Conservation (phyloP, 2,888 invertebrate genomes). For the Chalcis sispes region DNA sequence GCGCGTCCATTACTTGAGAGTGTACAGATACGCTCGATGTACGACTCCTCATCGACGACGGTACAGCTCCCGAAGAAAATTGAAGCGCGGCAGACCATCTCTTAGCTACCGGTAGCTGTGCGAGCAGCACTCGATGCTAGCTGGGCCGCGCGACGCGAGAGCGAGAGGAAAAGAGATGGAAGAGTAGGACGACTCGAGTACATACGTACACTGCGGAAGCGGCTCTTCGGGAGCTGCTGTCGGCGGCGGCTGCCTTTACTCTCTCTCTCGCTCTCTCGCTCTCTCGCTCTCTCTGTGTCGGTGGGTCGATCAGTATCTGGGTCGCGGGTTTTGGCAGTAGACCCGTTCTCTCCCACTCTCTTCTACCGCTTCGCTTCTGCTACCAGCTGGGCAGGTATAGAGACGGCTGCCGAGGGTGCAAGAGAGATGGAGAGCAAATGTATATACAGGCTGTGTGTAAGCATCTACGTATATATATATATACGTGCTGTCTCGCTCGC, state of each 20-base stretch:
- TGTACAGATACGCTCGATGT: too few relatives aligned
- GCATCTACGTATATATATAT: constrained; percentile 4
- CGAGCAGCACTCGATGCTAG: too few relatives aligned
- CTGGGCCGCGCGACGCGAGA: not conserved
- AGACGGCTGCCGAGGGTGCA: not conserved
- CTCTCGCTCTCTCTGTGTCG: constrained; percentile 63
- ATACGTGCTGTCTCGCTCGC: constrained; percentile 16
- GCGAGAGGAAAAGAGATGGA: not conserved
- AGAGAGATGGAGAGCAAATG: not conserved
- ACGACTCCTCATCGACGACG: too few relatives aligned
- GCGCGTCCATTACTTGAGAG: too few relatives aligned
- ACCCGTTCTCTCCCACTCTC: constrained; percentile 41
- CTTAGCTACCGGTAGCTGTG: too few relatives aligned
- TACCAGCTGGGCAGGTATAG: too few relatives aligned
- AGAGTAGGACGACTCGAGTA: constrained; percentile 44
- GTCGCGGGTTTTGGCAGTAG: constrained; percentile 76
- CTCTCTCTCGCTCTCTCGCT: constrained; percentile 21
- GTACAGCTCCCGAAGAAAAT: too few relatives aligned
- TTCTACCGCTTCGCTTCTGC: not conserved
- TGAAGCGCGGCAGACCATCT: too few relatives aligned
- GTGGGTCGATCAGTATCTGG: constrained; percentile 76
- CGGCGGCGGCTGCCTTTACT: not conserved
- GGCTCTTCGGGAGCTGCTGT: constrained; percentile 29
- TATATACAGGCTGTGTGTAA: not conserved
- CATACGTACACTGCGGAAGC: constrained; percentile 56